Evolutionary conservation across 2,113 vertebrate species (phyloP).

Genomic region (Verasper variegatus): DNA sequence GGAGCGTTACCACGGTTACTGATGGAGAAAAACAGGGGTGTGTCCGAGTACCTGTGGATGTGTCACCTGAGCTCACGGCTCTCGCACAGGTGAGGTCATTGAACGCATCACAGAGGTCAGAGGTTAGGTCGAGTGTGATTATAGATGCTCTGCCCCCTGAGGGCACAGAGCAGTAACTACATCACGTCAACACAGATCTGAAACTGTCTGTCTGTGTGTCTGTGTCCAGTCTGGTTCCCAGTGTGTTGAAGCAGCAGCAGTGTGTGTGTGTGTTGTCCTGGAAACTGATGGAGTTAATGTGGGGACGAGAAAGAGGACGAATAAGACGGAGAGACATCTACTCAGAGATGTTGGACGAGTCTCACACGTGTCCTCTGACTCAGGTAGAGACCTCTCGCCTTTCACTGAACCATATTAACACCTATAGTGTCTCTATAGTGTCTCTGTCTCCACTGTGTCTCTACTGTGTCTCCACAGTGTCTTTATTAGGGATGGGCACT

Average conservation of each 20-base stretch:
- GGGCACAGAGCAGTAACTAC: background rate
- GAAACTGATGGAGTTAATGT: conserved; percentile 78
- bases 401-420: background rate
- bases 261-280: conserved; percentile 69
- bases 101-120: background rate
- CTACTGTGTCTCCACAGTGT: conserved; percentile 27
- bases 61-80: conserved; percentile 70
- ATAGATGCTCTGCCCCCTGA: background rate
- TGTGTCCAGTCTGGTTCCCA: conserved; percentile 63
- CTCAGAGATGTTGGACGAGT: conserved; percentile 85
- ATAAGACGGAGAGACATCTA: conserved; percentile 83
- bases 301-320: conserved; percentile 1
- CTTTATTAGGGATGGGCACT: no score
- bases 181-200: background rate
- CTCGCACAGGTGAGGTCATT: conserved; percentile 61
- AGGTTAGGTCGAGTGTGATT: background rate
- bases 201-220: conserved; percentile 8
- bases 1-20: conserved; percentile 78
- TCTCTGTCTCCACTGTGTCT: conserved; percentile 26
- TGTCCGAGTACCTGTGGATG: conserved; percentile 86
- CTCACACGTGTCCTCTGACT: conserved; percentile 84
- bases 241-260: conserved; percentile 61
- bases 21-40: conserved; percentile 78
- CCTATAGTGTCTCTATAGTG: background rate
- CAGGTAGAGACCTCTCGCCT: conserved; percentile 72